These are phyloP conservation scores for Lacerta agilis DNA, from an alignment of 2,797 vertebrate species.

Conservation along the genomic window DNA sequence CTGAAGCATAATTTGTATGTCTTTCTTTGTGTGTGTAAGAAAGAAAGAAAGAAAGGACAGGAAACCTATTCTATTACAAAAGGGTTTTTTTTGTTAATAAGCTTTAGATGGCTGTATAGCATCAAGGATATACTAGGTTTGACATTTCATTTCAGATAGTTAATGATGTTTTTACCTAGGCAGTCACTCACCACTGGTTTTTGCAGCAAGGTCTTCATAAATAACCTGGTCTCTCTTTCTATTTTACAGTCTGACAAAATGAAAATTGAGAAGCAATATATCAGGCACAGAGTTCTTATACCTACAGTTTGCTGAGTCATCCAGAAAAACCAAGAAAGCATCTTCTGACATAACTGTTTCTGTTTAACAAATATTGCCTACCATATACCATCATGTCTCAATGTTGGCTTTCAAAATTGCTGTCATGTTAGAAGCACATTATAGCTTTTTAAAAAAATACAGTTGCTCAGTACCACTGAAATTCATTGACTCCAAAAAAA, in stretches of 20 bases:
- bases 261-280: conserved; percentile 47
- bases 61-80: conserved; percentile 7
- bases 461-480: neutral
- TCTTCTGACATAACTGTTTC: conserved; percentile 71
- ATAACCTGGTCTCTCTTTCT: conserved; percentile 49
- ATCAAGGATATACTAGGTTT: conserved; percentile 35
- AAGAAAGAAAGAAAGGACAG: neutral
- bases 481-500: neutral
- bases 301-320: conserved; percentile 53
- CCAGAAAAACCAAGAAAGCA: conserved; percentile 47
- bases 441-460: neutral
- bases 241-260: conserved; percentile 67
- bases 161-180: conserved; percentile 60
- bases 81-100: conserved; percentile 11
- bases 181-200: conserved; percentile 20
- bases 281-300: neutral
- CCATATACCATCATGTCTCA: conserved; percentile 54
- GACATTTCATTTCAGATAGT: conserved; percentile 59
- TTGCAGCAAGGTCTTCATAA: conserved; percentile 46
- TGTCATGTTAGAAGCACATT: conserved; percentile 42
- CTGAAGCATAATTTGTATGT: neutral
- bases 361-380: conserved; percentile 54
- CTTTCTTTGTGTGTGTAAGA: no score
- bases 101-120: conserved; percentile 2
- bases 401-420: conserved; percentile 54